Percentiles rank a stretch among this genome's conserved stretches.
Evolutionary conservation across 1,140 invertebrate genomes (phyloP).

Genomic region (Polypedilum pembai): DNA sequence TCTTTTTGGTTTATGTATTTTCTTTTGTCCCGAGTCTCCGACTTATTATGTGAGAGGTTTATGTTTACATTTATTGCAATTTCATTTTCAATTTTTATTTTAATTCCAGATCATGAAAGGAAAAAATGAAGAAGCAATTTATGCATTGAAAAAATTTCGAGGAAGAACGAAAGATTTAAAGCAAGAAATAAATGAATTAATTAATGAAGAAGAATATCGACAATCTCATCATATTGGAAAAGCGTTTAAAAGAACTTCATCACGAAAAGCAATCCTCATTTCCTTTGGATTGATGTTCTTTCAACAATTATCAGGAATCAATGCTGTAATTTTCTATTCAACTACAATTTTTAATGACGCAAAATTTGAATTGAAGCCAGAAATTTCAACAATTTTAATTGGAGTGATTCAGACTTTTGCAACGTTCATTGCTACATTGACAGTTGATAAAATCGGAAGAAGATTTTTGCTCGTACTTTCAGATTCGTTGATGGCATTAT

Average conservation of each 20-base stretch:
- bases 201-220: slow-evolving; percentile 50
- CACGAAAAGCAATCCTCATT: slow-evolving; percentile 61
- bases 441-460: slow-evolving; percentile 61
- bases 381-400: slow-evolving; percentile 60
- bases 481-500: slow-evolving; percentile 52
- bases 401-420: slow-evolving; percentile 66
- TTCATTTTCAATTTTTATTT: slow-evolving; percentile 39
- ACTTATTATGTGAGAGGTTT: slow-evolving; percentile 43
- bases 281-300: slow-evolving; percentile 73
- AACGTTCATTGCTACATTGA: slow-evolving; percentile 54
- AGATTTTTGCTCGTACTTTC: slow-evolving; percentile 61
- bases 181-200: slow-evolving; percentile 50
- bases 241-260: slow-evolving; percentile 52
- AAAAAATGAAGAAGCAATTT: slow-evolving; percentile 52
- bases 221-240: slow-evolving; percentile 45
- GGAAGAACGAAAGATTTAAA: slow-evolving; percentile 58
- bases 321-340: slow-evolving; percentile 77
- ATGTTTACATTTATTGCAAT: not conserved
- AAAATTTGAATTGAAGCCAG: slow-evolving; percentile 47
- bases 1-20: slow-evolving; percentile 57
- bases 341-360: slow-evolving; percentile 62
- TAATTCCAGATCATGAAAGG: slow-evolving; percentile 50
- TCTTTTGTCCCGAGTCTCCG: slow-evolving; percentile 75
- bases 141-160: slow-evolving; percentile 56
- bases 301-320: slow-evolving; percentile 79